A percentile compares a stretch with the other conserved stretches of the same genome.
phyloP scores from a whole-genome alignment of 2,888 invertebrate species.

The Azorinus chamasolen region DNA sequence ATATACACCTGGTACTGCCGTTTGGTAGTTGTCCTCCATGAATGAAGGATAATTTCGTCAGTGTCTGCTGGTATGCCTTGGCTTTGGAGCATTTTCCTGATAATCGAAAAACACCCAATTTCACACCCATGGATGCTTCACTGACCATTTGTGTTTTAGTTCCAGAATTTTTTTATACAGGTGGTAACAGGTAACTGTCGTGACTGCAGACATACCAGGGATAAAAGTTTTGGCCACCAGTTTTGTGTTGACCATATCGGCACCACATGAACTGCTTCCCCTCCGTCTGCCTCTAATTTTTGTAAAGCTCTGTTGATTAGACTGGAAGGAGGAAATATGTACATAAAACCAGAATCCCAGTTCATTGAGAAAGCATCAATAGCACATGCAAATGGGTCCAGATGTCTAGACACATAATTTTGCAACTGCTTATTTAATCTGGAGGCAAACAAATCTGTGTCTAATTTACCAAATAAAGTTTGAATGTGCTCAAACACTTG shows the following conservation, averaged over 20 bases:
- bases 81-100: not conserved
- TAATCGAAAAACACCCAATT: slow-evolving; percentile 34
- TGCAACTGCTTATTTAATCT: slow-evolving; percentile 35
- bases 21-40: too few species aligned
- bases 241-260: slow-evolving; percentile 31
- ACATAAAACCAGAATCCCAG: slow-evolving; percentile 8
- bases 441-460: slow-evolving; percentile 32
- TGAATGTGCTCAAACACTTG: slow-evolving; percentile 20
- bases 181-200: slow-evolving; percentile 1
- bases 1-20: too few species aligned
- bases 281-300: slow-evolving; percentile 15
- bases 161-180: slow-evolving; percentile 14
- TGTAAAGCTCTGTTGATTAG: slow-evolving; percentile 15
- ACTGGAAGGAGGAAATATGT: slow-evolving; percentile 43
- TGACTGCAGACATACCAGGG: slow-evolving; percentile 2
- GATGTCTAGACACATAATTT: slow-evolving; percentile 1
- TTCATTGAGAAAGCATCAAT: not conserved
- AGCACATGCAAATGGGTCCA: too few species aligned
- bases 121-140: too few species aligned
- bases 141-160: slow-evolving; percentile 18
- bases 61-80: too few species aligned
- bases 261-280: slow-evolving; percentile 24
- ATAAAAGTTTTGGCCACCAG: slow-evolving; percentile 24
- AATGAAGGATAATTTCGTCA: too few species aligned
- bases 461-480: not conserved